These are phyloP conservation scores for Epinotia brunnichana DNA, from an alignment of 2,888 invertebrate genomes.

Conservation along the genomic window DNA sequence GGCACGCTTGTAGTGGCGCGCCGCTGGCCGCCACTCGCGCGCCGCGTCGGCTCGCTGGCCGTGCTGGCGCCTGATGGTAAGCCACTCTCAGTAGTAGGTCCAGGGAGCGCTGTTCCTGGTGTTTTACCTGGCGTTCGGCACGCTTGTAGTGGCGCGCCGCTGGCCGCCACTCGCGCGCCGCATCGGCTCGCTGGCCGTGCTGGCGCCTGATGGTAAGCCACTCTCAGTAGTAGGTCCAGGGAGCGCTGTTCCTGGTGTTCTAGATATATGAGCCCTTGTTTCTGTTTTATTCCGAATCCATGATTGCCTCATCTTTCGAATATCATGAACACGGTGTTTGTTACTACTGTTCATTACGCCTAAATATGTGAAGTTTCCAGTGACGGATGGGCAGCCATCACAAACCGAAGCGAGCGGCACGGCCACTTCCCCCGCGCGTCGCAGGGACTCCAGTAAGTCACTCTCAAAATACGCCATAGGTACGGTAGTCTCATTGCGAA, in stretches of 20 bases:
- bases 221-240: too few species aligned
- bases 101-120: not conserved
- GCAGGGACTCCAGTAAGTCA: constrained; percentile 61
- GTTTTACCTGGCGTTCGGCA: constrained; percentile 58
- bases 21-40: constrained; percentile 64
- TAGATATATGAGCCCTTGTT: not conserved
- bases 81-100: too few species aligned
- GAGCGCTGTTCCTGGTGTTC: not conserved
- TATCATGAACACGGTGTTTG: too few species aligned
- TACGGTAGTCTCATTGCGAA: too few species aligned
- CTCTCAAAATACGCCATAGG: not conserved
- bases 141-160: constrained; percentile 70
- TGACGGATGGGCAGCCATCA: constrained; percentile 21
- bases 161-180: constrained; percentile 59
- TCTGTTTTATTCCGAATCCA: not conserved
- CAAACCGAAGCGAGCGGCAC: constrained; percentile 7
- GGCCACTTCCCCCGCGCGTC: constrained; percentile 39
- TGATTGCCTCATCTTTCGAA: too few species aligned
- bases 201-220: constrained; percentile 49
- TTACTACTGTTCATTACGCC: not conserved
- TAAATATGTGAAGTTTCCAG: not conserved
- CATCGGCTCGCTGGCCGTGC: constrained; percentile 66
- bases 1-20: constrained; percentile 67
- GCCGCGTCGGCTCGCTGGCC: constrained; percentile 62
- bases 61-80: constrained; percentile 56